Conservation (phyloP, 2,888 invertebrate genomes). For the Acleris holmiana region DNA sequence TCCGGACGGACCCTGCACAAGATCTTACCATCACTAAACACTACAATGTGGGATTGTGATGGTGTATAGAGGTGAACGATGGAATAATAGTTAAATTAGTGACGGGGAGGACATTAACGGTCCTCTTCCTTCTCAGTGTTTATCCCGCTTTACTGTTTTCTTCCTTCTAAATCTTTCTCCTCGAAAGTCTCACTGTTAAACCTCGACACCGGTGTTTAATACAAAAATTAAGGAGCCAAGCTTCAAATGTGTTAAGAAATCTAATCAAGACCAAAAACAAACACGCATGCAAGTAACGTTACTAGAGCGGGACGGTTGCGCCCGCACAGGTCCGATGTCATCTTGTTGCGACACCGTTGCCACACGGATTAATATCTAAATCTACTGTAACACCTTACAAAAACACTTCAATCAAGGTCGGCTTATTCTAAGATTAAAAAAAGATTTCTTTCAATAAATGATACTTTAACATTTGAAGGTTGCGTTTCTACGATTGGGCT, state of each 20-base stretch:
- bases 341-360: slow-evolving; percentile 50
- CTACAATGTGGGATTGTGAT: no score
- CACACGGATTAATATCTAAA: slow-evolving; percentile 72
- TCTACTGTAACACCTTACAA: slow-evolving; percentile 64
- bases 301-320: slow-evolving; percentile 70
- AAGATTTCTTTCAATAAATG: slow-evolving; percentile 20
- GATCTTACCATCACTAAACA: no score
- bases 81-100: no score
- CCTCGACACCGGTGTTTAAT: no score
- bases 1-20: no score
- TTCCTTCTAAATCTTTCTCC: no score
- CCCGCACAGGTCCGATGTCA: slow-evolving; percentile 49
- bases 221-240: background rate
- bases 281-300: slow-evolving; percentile 46
- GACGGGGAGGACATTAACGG: no score
- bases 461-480: slow-evolving; percentile 31
- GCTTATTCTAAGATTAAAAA: slow-evolving; percentile 29
- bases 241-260: slow-evolving; percentile 23
- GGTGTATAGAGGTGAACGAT: no score
- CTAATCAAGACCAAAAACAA: slow-evolving; percentile 33
- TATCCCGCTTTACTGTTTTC: no score
- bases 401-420: slow-evolving; percentile 65
- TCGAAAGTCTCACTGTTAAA: no score
- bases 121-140: no score
- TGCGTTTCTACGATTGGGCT: slow-evolving; percentile 12